phyloP scores from a whole-genome alignment of 2,888 invertebrate genomes.

The Drosophila putrida region DNA sequence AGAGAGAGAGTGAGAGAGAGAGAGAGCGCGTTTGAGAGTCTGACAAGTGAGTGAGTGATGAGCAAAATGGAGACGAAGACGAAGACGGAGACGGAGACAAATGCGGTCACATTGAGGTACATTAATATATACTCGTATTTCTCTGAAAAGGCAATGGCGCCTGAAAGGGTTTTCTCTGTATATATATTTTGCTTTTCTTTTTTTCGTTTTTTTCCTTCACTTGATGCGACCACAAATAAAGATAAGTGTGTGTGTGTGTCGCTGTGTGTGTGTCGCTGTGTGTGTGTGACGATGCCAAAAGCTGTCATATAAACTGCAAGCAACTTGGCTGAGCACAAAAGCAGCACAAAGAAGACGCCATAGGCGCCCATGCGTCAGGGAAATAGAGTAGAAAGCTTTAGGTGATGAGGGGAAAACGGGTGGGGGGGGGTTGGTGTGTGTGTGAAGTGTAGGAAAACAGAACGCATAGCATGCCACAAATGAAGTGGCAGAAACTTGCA shows the following conservation, averaged over 20 bases:
- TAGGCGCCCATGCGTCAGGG: conserved; percentile 49
- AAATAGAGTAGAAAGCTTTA: conserved; percentile 18
- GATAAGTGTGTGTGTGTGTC: conserved; percentile 39
- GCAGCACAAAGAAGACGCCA: conserved; percentile 65
- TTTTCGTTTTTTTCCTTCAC: conserved; percentile 2
- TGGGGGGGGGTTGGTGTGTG: too few relatives aligned
- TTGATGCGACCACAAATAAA: conserved; percentile 50
- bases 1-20: conserved; percentile 14
- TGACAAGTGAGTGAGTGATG: conserved; percentile 69
- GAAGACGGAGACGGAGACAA: conserved; percentile 32
- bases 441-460: background rate
- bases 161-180: conserved; percentile 66
- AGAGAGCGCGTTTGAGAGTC: conserved; percentile 17
- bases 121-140: conserved; percentile 68
- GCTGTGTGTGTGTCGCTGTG: conserved; percentile 37
- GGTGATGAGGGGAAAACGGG: background rate
- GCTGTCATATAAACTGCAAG: conserved; percentile 65
- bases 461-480: conserved; percentile 57
- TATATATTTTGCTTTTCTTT: conserved; percentile 27
- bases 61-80: conserved; percentile 39
- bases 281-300: conserved; percentile 52
- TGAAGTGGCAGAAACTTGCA: conserved; percentile 64
- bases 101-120: conserved; percentile 78
- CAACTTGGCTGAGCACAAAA: conserved; percentile 48
- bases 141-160: conserved; percentile 46